Conservation (phyloP, 2,888 invertebrate species). For the Drosophila emarginata region DNA sequence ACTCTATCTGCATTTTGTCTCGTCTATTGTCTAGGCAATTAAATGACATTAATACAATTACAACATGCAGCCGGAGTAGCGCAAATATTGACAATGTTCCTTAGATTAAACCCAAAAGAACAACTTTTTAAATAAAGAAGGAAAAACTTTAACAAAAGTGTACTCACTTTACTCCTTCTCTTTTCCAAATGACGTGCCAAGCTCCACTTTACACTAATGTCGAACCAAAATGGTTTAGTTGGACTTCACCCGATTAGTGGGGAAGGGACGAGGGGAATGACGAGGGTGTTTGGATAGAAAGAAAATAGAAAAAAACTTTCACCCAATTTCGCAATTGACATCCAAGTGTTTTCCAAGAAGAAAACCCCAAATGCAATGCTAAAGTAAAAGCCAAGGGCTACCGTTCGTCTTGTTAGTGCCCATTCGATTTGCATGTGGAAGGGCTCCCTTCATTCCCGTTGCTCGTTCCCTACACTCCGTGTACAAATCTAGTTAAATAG, state of each 20-base stretch:
- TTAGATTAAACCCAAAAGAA: neutral
- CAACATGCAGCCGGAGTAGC: conserved; percentile 1
- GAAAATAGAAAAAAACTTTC: conserved; percentile 42
- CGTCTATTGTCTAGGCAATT: conserved; percentile 9
- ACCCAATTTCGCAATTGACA: conserved; percentile 60
- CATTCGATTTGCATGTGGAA: conserved; percentile 59
- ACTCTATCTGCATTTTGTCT: neutral
- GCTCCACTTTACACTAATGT: conserved; percentile 57
- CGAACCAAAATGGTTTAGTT: conserved; percentile 31
- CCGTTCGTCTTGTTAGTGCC: conserved; percentile 36
- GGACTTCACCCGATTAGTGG: conserved; percentile 9
- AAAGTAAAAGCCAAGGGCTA: conserved; percentile 25
- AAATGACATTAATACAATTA: conserved; percentile 17
- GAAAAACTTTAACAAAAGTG: no score
- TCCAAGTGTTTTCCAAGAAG: conserved; percentile 68
- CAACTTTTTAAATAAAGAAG: conserved; percentile 1
- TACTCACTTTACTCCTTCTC: neutral
- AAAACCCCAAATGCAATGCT: conserved; percentile 16
- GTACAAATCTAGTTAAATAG: conserved; percentile 72
- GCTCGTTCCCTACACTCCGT: neutral
- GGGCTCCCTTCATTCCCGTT: neutral
- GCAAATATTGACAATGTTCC: conserved; percentile 42
- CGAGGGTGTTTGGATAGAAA: no score
- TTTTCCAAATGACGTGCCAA: conserved; percentile 48
- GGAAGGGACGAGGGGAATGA: neutral